These are phyloP conservation scores for Cetonia aurata DNA, from an alignment of 2,888 invertebrate genomes.

Conservation along the genomic window DNA sequence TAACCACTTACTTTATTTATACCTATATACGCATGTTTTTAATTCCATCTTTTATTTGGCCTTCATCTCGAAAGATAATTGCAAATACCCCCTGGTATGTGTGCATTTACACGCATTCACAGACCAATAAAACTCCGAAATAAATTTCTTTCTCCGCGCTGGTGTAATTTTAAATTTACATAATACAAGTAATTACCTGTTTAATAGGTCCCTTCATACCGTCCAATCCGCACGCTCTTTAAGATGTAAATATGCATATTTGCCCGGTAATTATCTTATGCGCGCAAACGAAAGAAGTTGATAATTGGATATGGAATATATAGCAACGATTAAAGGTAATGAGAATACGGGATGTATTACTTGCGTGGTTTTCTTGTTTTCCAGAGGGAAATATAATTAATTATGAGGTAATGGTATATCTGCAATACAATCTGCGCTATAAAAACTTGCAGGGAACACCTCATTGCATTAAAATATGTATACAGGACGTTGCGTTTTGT, in stretches of 20 bases:
- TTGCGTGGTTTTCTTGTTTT: too few species aligned
- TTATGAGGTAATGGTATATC: too few species aligned
- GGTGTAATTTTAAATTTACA: not conserved
- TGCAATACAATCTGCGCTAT: too few species aligned
- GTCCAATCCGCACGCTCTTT: not conserved
- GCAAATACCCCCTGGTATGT: not conserved
- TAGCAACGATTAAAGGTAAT: not conserved
- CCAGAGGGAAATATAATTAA: too few species aligned
- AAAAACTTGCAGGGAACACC: too few species aligned
- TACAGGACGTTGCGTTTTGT: too few species aligned
- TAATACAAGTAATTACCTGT: not conserved
- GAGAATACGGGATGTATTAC: too few species aligned
- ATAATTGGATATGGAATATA: not conserved
- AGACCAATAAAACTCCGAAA: conserved; percentile 9
- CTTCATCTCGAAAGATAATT: not conserved
- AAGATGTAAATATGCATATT: conserved; percentile 13
- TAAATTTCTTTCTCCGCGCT: conserved; percentile 1
- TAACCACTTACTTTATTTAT: too few species aligned
- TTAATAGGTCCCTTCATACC: not conserved
- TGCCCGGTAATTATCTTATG: not conserved
- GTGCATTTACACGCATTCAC: too few species aligned
- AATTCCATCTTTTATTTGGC: too few species aligned
- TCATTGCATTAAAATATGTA: too few species aligned
- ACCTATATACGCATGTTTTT: too few species aligned
- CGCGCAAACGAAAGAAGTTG: not conserved